phyloP scores from a whole-genome alignment of 2,113 vertebrate genomes.

The Pongo pygmaeus region DNA sequence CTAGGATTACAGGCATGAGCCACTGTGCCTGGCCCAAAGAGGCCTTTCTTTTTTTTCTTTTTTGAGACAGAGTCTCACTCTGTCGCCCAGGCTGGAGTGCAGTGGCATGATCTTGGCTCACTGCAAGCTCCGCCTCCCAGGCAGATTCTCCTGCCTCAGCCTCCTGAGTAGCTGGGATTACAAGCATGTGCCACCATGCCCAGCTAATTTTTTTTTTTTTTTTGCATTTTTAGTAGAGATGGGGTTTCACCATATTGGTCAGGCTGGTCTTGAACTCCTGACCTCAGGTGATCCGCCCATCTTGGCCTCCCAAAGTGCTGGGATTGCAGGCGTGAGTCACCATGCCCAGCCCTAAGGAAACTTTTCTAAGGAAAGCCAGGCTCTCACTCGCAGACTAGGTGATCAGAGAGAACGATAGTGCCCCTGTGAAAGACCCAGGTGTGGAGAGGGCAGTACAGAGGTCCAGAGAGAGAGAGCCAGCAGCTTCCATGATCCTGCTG shows the following conservation, averaged over 20 bases:
- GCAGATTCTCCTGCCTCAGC: too few species aligned
- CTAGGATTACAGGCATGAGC: too few species aligned
- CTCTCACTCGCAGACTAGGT: not conserved
- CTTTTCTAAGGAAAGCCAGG: not conserved
- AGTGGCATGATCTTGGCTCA: too few species aligned
- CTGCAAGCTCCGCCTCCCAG: too few species aligned
- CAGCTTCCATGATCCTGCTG: too few species aligned
- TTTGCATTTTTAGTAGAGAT: not conserved
- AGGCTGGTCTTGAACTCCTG: not conserved
- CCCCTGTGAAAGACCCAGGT: not conserved
- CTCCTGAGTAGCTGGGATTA: too few species aligned
- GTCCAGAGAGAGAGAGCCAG: too few species aligned
- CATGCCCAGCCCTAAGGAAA: not conserved
- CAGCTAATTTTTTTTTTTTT: not conserved
- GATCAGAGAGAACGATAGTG: not conserved
- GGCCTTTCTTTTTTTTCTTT: too few species aligned
- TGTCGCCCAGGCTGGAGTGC: too few species aligned
- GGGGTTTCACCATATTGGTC: not conserved
- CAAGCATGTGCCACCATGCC: too few species aligned
- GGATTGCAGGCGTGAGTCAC: not conserved
- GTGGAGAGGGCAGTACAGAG: not conserved
- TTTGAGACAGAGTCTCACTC: too few species aligned
- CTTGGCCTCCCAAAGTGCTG: not conserved
- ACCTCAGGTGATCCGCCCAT: not conserved
- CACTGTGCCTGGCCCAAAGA: too few species aligned